Evolutionary conservation across 2,888 invertebrate species (phyloP).

Genomic region (Eupithecia centaureata): DNA sequence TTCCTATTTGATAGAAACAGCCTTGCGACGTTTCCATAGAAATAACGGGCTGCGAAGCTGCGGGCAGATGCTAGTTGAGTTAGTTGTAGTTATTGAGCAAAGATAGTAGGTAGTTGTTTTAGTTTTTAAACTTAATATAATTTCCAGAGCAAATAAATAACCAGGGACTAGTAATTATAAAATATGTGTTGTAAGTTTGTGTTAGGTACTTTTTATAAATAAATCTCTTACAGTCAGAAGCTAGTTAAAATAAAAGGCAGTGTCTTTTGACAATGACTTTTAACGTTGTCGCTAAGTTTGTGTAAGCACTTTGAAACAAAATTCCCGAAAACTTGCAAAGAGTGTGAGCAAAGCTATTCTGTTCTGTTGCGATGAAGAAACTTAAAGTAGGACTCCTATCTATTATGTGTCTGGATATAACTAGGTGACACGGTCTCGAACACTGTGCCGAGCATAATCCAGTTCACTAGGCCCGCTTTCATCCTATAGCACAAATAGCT

Average conservation of each 20-base stretch:
- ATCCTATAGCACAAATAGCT: background rate
- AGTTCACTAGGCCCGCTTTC: slow-evolving; percentile 3
- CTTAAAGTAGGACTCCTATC: background rate
- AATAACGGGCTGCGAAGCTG: background rate
- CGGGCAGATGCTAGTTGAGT: background rate
- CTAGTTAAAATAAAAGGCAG: background rate
- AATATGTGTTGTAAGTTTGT: too few species aligned
- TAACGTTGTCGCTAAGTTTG: background rate
- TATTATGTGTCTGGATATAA: background rate
- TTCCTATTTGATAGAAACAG: too few species aligned
- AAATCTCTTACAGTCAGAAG: too few species aligned
- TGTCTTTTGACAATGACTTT: too few species aligned
- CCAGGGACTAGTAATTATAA: too few species aligned
- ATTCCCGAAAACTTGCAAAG: background rate
- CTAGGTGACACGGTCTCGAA: background rate
- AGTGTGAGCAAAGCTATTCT: background rate
- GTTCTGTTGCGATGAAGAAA: background rate
- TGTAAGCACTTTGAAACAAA: background rate
- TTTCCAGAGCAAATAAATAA: too few species aligned
- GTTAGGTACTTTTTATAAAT: too few species aligned
- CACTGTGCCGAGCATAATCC: background rate
- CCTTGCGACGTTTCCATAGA: too few species aligned
- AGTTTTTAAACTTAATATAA: too few species aligned
- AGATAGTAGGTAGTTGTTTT: too few species aligned
- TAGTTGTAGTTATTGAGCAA: too few species aligned